These are phyloP conservation scores for Belonocnema kinseyi DNA, from an alignment of 1,140 invertebrate species.

Conservation along the genomic window DNA sequence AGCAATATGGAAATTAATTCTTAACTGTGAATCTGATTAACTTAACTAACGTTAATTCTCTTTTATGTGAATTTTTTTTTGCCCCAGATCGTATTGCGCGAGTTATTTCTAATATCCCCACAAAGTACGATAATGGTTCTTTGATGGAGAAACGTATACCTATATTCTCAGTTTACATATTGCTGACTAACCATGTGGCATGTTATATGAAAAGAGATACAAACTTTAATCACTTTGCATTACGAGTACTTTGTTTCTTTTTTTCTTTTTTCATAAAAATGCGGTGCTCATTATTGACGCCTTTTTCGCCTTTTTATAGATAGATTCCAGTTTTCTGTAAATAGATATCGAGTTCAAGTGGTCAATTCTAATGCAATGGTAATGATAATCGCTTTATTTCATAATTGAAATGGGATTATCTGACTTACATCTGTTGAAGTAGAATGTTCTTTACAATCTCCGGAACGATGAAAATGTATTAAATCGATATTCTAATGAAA, in stretches of 20 bases:
- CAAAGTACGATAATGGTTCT: not conserved
- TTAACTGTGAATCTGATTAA: not conserved
- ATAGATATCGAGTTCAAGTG: conserved; percentile 12
- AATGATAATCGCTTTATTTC: conserved; percentile 13
- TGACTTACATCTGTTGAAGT: not conserved
- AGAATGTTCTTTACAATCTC: not conserved
- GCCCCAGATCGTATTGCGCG: not conserved
- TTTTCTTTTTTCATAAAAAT: not conserved
- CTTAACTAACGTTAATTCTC: not conserved
- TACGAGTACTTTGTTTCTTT: not conserved
- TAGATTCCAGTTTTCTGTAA: conserved; percentile 3
- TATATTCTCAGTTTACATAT: too few species aligned
- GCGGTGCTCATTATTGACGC: not conserved
- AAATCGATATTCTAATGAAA: not conserved
- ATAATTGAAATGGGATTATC: conserved; percentile 11
- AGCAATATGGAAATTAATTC: not conserved
- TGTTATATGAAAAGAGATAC: too few species aligned
- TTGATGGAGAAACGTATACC: too few species aligned
- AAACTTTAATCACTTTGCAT: not conserved
- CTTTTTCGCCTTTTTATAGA: not conserved
- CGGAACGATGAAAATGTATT: not conserved
- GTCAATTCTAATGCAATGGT: not conserved
- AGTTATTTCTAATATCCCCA: not conserved
- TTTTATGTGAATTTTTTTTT: not conserved
- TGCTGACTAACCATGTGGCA: too few species aligned